Conservation (phyloP, 2,113 vertebrate genomes). For the Trinectes maculatus region DNA sequence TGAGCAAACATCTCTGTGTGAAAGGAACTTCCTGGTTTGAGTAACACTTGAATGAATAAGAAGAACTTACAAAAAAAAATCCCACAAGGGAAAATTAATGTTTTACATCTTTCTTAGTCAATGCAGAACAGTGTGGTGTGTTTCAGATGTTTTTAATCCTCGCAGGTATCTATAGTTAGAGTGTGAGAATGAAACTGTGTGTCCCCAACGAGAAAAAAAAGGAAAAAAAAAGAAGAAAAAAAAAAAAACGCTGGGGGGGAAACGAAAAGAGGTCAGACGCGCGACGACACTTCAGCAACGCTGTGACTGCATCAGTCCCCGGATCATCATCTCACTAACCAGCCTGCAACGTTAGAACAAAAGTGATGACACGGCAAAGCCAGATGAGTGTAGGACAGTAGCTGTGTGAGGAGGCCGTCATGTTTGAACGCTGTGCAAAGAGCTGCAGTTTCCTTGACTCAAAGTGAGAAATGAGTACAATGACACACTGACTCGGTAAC, state of each 20-base stretch:
- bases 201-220: slow-evolving; percentile 37
- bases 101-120: slow-evolving; percentile 40
- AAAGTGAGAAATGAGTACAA: slow-evolving; percentile 39
- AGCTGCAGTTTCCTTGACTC: slow-evolving; percentile 38
- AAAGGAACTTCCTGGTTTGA: slow-evolving; percentile 69
- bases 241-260: too few relatives aligned
- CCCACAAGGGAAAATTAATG: slow-evolving; percentile 38
- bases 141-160: slow-evolving; percentile 47
- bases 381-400: slow-evolving; percentile 17
- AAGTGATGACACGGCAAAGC: slow-evolving; percentile 36
- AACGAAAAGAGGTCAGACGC: slow-evolving; percentile 71
- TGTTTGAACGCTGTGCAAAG: slow-evolving; percentile 17
- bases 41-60: slow-evolving; percentile 63
- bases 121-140: slow-evolving; percentile 14
- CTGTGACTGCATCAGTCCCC: slow-evolving; percentile 18
- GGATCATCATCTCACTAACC: slow-evolving; percentile 12
- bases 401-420: slow-evolving; percentile 21
- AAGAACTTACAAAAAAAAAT: slow-evolving; percentile 49
- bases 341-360: slow-evolving; percentile 13
- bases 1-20: slow-evolving; percentile 26
- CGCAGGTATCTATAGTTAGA: slow-evolving; percentile 56
- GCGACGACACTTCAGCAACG: slow-evolving; percentile 29
- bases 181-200: slow-evolving; percentile 62
- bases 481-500: not conserved
- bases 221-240: too few relatives aligned